Conservation (phyloP, 2,113 vertebrate species). For the Grammomys dolichurus region DNA sequence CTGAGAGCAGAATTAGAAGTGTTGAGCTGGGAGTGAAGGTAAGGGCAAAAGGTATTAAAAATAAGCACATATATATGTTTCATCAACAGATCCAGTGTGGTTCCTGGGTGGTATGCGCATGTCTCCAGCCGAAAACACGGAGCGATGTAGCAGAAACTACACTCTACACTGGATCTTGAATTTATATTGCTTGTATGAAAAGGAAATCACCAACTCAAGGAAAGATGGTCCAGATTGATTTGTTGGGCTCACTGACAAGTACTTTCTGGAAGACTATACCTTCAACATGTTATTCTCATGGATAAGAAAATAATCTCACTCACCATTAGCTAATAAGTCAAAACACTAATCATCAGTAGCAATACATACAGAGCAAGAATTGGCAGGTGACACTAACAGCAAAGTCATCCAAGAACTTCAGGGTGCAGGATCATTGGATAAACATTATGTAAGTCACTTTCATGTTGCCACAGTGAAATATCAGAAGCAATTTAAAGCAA, state of each 20-base stretch:
- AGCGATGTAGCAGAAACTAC: too few relatives aligned
- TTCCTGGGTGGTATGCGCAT: too few relatives aligned
- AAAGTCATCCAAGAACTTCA: neutral
- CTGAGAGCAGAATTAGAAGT: too few relatives aligned
- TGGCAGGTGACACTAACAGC: neutral
- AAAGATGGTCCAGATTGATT: neutral
- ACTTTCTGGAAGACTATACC: neutral
- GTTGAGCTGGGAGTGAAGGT: too few relatives aligned
- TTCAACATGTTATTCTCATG: neutral
- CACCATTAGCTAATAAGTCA: neutral
- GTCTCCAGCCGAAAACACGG: too few relatives aligned
- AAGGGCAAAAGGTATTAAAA: too few relatives aligned
- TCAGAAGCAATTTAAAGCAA: neutral
- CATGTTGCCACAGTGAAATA: neutral
- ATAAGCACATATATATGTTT: too few relatives aligned
- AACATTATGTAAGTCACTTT: neutral
- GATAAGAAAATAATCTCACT: neutral
- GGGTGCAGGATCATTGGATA: neutral
- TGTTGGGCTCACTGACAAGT: neutral
- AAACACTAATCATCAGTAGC: neutral
- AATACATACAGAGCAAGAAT: neutral
- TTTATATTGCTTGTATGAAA: conserved; percentile 12
- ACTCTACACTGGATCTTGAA: neutral
- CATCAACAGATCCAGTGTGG: too few relatives aligned
- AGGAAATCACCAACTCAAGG: conserved; percentile 1